Base-by-base conservation (phyloP, 2,888 invertebrate species). In the Flexamia atlantica region DNA sequence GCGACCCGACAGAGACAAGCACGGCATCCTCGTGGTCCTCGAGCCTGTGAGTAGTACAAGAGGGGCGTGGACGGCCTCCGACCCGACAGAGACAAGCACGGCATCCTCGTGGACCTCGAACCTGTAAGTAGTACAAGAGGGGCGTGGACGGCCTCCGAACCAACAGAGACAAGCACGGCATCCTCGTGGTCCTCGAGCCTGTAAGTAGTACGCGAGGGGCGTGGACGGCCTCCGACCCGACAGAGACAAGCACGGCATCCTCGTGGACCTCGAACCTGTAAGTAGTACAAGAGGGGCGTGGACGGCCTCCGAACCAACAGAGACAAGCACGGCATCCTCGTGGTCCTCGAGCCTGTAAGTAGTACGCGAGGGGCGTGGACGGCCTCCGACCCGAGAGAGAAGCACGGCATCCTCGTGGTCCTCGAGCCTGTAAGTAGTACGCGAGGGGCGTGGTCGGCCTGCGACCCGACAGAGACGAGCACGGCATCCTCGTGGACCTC, bases 401-500 rank as follows among this genome's bases (percentile, higher is more conserved):
- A 94, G 81, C 97, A 98, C 89, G 94, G 93, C 70, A 95, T 97
- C 5, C 92, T 90, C 74, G 92, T 97, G 86, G 94, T 96, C 88
- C 95, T 97, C 89, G 97, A 97, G 90, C 93, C 95, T 88, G 96
- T 96, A 90, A 89, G 91, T n/a, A n/a, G n/a, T n/a, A n/a, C n/a
- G n/a, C n/a, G n/a, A n/a, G n/a, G n/a, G 91, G 91, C 0, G 92
- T 94, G 0, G 92, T 91, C 81, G 96, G 96, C 3, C 88, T 96
- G 0, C 91, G 90, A 82, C 96, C 96, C 0, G 92, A 93, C 84
- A 90, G 93, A 86, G 92, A 94, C 76, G 92, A 94, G 81, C 97
- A 98, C 89, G 94, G 93, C 70, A 95, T 97, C 5, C 92, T 90
- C 74, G 92, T 97, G 86, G 94, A 96, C 88, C 95, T 97, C 89